Percentiles rank a stretch among this genome's conserved stretches.
Conservation (phyloP, 2,113 vertebrate genomes). For the Cryptoleucopteryx plumbea region DNA sequence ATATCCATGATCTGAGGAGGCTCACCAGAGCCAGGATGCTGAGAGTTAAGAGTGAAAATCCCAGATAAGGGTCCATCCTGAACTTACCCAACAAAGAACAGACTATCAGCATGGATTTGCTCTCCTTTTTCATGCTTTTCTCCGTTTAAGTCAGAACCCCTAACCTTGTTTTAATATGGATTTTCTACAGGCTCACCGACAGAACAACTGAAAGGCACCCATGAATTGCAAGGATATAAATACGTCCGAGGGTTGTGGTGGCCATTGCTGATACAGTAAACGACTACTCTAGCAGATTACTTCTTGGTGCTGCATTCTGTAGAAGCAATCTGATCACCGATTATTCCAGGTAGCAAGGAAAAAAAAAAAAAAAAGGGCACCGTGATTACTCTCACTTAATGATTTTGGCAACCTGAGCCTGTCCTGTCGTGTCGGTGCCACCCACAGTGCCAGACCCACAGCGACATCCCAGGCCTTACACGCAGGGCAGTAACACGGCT, state of each 20-base stretch:
- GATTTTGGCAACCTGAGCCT: neutral
- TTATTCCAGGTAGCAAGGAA: neutral
- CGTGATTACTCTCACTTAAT: neutral
- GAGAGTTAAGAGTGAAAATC: neutral
- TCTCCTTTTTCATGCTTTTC: neutral
- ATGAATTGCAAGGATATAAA: neutral
- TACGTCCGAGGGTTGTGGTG: neutral
- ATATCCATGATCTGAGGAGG: neutral
- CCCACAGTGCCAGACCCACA: neutral
- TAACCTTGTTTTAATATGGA: neutral
- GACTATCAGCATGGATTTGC: neutral
- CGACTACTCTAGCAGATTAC: neutral
- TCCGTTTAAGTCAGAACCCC: neutral
- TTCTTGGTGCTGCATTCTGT: neutral
- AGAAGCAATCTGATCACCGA: neutral
- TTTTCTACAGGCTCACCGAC: conserved; percentile 18
- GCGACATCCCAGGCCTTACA: neutral
- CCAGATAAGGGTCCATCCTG: neutral
- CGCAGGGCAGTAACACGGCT: rapidly evolving
- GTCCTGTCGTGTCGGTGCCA: neutral
- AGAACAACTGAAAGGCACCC: neutral
- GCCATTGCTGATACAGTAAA: neutral
- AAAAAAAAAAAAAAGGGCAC: neutral
- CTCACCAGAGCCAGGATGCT: neutral
- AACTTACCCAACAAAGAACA: neutral